Percentiles rank a stretch among this genome's conserved stretches.
Conservation (phyloP, 2,888 invertebrate genomes). For the Nasonovia ribisnigri region DNA sequence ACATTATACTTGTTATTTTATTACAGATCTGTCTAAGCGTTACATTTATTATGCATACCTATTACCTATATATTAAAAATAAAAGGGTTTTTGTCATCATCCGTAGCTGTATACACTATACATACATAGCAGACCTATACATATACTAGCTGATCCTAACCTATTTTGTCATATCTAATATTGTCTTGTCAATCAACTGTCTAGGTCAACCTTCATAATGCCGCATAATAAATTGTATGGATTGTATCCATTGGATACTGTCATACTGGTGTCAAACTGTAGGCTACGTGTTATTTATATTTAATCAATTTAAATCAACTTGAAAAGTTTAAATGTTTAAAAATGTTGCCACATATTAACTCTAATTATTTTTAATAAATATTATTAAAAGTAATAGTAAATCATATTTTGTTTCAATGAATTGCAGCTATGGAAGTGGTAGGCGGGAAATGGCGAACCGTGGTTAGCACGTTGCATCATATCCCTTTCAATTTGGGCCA, state of each 20-base stretch:
- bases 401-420: not conserved
- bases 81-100: not conserved
- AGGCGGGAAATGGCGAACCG: slow-evolving; percentile 75
- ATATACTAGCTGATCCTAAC: not conserved
- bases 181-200: slow-evolving; percentile 46
- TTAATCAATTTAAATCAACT: not conserved
- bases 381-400: not conserved
- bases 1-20: not conserved
- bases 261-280: too few species aligned
- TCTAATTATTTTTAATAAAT: not conserved
- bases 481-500: slow-evolving; percentile 81
- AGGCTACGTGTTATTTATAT: not conserved
- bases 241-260: too few species aligned
- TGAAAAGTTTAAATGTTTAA: not conserved
- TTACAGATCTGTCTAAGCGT: not conserved
- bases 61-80: not conserved
- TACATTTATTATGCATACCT: not conserved
- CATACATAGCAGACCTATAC: not conserved
- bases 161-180: not conserved
- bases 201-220: not conserved
- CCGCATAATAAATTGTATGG: not conserved
- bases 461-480: slow-evolving; percentile 77
- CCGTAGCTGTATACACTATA: not conserved
- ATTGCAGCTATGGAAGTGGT: slow-evolving; percentile 75
- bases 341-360: not conserved